A percentile compares a stretch with the other conserved stretches of the same genome.
Evolutionary conservation across 92 coral and sea anemone genomes (phyloP).

Genomic region (Plumapathes pennacea): DNA sequence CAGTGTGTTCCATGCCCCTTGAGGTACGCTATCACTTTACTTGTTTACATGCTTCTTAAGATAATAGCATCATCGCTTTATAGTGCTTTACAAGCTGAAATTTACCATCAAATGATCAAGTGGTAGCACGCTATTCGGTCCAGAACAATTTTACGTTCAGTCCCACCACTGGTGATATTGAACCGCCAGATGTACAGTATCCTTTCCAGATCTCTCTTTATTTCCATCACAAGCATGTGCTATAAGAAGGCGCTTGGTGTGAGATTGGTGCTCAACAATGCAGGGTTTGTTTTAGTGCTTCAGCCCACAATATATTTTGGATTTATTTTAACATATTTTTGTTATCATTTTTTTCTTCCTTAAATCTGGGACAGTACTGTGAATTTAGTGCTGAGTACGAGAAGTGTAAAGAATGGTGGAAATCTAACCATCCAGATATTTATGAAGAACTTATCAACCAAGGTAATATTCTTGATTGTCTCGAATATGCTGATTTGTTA

Average conservation of each 20-base stretch:
- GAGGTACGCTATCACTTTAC: slow-evolving; percentile 15
- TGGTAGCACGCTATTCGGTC: too few species aligned
- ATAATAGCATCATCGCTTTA: too few species aligned
- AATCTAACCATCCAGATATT: slow-evolving; percentile 66
- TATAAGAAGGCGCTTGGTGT: too few species aligned
- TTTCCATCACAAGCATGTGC: too few species aligned
- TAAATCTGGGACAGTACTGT: slow-evolving; percentile 61
- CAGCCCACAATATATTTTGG: not conserved
- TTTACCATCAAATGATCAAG: too few species aligned
- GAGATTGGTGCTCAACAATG: too few species aligned
- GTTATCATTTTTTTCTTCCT: not conserved
- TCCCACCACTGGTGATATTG: too few species aligned
- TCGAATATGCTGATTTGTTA: not conserved
- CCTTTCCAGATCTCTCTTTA: too few species aligned
- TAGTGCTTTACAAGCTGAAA: not conserved
- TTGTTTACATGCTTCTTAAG: too few species aligned
- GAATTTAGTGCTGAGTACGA: slow-evolving; percentile 87
- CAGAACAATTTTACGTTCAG: too few species aligned
- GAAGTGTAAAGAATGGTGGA: slow-evolving; percentile 96
- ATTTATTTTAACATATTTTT: not conserved
- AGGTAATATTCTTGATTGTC: slow-evolving; percentile 38
- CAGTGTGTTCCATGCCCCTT: slow-evolving; percentile 25
- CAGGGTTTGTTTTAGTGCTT: not conserved
- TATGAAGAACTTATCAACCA: slow-evolving; percentile 66
- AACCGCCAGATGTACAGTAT: too few species aligned